Percentiles rank a stretch among this genome's conserved stretches.
Conservation (phyloP, 2,888 invertebrate species). For the Tachina grossa region DNA sequence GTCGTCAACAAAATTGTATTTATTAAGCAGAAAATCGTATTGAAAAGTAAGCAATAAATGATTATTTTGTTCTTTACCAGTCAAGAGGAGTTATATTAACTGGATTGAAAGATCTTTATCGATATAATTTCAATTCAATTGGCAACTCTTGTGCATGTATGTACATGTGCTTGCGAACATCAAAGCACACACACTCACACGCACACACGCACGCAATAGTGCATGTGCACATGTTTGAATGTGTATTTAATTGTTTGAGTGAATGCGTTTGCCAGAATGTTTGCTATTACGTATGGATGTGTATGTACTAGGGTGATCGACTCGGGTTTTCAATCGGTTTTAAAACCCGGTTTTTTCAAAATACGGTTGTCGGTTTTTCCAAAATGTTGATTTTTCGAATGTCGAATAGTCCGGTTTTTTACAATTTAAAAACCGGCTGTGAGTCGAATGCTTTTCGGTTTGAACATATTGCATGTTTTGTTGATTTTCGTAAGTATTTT, state of each 20-base stretch:
- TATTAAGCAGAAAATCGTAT: not conserved
- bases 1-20: slow-evolving; percentile 9
- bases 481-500: too few relatives aligned
- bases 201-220: too few relatives aligned
- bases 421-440: too few relatives aligned
- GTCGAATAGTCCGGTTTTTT: too few relatives aligned
- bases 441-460: too few relatives aligned
- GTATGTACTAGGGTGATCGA: too few relatives aligned
- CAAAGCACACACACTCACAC: not conserved
- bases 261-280: slow-evolving; percentile 15
- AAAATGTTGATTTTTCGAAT: too few relatives aligned
- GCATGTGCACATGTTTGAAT: not conserved
- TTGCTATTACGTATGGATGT: not conserved
- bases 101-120: slow-evolving; percentile 20
- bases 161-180: not conserved
- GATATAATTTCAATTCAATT: slow-evolving; percentile 5
- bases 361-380: too few relatives aligned
- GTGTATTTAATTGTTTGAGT: slow-evolving; percentile 10
- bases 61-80: not conserved
- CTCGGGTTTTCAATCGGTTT: too few relatives aligned
- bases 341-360: too few relatives aligned
- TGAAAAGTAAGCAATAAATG: not conserved
- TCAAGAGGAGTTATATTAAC: not conserved
- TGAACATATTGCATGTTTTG: too few relatives aligned
- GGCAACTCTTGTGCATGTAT: slow-evolving; percentile 56